These are phyloP conservation scores for Apodemus agrarius DNA, from an alignment of 2,797 vertebrate species.

Conservation along the genomic window DNA sequence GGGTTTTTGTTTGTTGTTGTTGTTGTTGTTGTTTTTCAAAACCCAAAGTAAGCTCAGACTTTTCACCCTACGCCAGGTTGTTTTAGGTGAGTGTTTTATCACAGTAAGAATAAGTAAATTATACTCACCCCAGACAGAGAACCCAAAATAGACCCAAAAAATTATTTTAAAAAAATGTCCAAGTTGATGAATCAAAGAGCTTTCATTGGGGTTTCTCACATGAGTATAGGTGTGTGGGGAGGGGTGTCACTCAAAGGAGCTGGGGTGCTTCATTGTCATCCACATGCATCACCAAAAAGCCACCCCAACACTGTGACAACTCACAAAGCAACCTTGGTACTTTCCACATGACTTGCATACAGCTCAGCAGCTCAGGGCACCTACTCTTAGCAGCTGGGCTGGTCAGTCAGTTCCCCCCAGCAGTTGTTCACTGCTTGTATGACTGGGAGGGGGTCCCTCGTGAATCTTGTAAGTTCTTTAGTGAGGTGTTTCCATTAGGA, in stretches of 20 bases:
- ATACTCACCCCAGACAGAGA: neutral
- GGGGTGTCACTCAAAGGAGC: neutral
- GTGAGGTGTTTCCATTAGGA: neutral
- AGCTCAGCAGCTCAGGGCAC: neutral
- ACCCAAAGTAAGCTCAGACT: neutral
- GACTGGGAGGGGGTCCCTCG: neutral
- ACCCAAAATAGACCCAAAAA: neutral
- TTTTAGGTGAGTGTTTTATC: neutral
- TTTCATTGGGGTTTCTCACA: neutral
- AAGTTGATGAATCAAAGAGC: neutral
- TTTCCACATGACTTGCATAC: neutral
- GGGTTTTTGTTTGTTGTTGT: no score
- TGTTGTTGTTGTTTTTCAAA: neutral
- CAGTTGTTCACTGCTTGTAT: neutral
- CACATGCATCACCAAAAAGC: neutral
- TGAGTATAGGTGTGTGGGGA: no score
- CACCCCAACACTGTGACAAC: neutral
- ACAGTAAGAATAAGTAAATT: neutral
- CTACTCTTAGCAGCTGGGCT: neutral
- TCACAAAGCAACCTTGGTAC: neutral
- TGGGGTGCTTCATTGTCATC: neutral
- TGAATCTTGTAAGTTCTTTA: neutral
- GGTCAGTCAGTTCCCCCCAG: neutral
- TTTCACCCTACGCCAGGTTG: neutral
- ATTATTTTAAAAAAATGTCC: neutral